Base-by-base conservation (phyloP, 2,113 vertebrate genomes). In the Festucalex cinctus region DNA sequence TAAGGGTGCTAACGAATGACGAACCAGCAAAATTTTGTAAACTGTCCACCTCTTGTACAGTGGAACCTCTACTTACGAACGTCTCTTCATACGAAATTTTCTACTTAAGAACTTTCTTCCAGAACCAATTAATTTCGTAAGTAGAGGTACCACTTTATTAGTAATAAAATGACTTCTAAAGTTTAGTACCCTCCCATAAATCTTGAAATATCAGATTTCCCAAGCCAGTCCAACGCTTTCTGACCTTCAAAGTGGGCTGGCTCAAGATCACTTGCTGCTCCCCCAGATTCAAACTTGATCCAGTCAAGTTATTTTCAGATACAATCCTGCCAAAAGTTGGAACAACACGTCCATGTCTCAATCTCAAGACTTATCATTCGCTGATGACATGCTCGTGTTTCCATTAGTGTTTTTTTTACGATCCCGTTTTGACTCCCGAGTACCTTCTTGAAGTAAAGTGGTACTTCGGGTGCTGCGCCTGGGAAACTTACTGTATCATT, bases 401-500 rank as follows among this genome's bases (percentile, higher is more conserved):
- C 36, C 36, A 61, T 61, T 39, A 16, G 36, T 22, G 9, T 61
- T 61, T 39, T 35, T 61, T 61, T 39, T 35, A 41, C 39, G 57
- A 20, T 60, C 36, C 20, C 22, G n/a, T 61, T 61, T 24, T 22
- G 22, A 22, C 37, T 39, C 36, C 35, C 7, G 36, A 20, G 59
- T 41, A 39, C 59, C 59, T 41, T 41, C 37, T n/a, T 22, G 9
- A 61, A 61, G 37, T 61, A 61, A 61, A 61, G 59, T 41, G 36
- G 39, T 41, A 43, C 61, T 46, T 46, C 6, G 26, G 60, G 58
- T 48, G 36, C 32, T 20, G 37, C 5, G 39, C 28, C 66, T 78
- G 73, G 66, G 66, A 77, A 82, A 78, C 37, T 12, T 49, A 17
- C 63, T 44, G 14, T 76, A 78, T 71, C 73, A 73, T 49, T 78